Evolutionary conservation across 2,888 invertebrate species (phyloP).

Genomic region (Limnephilus lunatus): DNA sequence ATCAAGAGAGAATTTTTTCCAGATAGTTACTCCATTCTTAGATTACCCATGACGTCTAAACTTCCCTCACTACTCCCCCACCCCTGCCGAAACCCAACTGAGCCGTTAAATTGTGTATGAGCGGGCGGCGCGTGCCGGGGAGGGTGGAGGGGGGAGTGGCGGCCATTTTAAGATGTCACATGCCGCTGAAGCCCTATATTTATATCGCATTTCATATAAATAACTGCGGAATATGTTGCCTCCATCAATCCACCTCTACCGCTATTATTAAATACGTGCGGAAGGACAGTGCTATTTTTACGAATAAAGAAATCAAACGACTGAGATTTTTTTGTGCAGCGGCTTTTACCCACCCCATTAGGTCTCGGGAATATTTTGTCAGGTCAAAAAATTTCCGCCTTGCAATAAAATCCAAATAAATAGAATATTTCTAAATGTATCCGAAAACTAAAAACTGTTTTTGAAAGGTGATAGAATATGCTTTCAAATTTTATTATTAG

Average conservation of each 20-base stretch:
- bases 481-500: too few species aligned
- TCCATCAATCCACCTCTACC: not conserved
- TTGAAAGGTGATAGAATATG: too few species aligned
- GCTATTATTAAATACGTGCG: not conserved
- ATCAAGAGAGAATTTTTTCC: constrained; percentile 11
- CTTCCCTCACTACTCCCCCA: not conserved
- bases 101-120: constrained; percentile 53
- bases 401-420: too few species aligned
- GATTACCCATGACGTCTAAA: constrained; percentile 29
- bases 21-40: constrained; percentile 29
- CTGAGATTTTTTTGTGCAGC: not conserved
- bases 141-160: not conserved
- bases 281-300: not conserved
- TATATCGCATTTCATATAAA: constrained; percentile 6
- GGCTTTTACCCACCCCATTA: not conserved
- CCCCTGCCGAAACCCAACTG: constrained; percentile 20
- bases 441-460: too few species aligned
- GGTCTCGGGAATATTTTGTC: too few species aligned
- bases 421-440: too few species aligned
- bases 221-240: not conserved
- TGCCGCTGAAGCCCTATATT: constrained; percentile 43
- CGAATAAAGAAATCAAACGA: not conserved
- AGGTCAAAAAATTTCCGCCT: too few species aligned
- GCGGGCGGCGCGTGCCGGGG: not conserved
- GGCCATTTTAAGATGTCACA: constrained; percentile 42